Percentiles rank a stretch among this genome's conserved stretches.
Conservation (phyloP, 2,888 invertebrate genomes). For the Cataglyphis altisquamis region DNA sequence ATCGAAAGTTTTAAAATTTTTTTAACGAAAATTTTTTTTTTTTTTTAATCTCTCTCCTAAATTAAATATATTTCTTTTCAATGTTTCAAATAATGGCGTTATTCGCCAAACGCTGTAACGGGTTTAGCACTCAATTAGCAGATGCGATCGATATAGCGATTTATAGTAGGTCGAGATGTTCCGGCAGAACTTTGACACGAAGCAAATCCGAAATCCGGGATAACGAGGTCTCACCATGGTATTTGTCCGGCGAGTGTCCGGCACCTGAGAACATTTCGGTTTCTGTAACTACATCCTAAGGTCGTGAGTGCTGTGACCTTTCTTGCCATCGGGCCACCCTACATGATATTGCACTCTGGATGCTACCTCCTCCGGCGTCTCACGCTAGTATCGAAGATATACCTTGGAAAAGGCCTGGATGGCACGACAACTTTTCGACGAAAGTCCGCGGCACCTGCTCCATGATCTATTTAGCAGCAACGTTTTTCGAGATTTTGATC, state of each 20-base stretch:
- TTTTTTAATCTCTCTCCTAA: not conserved
- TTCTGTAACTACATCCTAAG: constrained; percentile 55
- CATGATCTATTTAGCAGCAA: constrained; percentile 13
- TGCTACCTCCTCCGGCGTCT: constrained; percentile 24
- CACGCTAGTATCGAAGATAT: constrained; percentile 36
- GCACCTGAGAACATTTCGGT: constrained; percentile 62
- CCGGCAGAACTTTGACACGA: constrained; percentile 45
- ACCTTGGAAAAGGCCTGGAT: constrained; percentile 41
- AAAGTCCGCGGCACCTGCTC: constrained; percentile 16
- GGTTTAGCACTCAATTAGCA: constrained; percentile 43
- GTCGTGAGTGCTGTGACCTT: constrained; percentile 52
- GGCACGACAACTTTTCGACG: not conserved
- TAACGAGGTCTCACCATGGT: constrained; percentile 48
- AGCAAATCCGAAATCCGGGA: constrained; percentile 49
- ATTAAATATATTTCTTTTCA: not conserved
- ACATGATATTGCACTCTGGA: constrained; percentile 57
- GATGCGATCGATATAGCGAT: constrained; percentile 31
- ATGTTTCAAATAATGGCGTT: not conserved
- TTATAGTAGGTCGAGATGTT: constrained; percentile 29
- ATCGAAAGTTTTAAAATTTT: not conserved
- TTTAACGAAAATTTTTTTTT: not conserved
- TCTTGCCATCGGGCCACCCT: constrained; percentile 45
- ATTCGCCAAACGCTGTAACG: not conserved
- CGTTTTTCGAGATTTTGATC: not conserved
- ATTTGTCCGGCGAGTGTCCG: constrained; percentile 59